phyloP scores from a whole-genome alignment of 2,797 vertebrate genomes.

The Odontamblyopus rebecca region DNA sequence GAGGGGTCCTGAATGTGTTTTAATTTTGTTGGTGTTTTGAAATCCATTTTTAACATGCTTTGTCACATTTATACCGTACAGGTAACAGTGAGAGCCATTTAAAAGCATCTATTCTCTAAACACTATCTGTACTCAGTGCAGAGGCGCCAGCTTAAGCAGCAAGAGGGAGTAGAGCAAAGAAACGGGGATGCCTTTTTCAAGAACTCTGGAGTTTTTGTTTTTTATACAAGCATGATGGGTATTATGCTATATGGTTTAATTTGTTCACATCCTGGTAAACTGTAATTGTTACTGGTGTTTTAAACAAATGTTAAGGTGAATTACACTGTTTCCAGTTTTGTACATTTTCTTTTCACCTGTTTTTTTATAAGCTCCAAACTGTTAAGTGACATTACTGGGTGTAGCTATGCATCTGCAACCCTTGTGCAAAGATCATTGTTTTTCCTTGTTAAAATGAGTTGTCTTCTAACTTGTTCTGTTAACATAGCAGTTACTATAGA shows the following conservation, averaged over 20 bases:
- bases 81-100: constrained; percentile 99
- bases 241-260: constrained; percentile 59
- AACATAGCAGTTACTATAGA: constrained; percentile 46
- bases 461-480: constrained; percentile 58
- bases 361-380: constrained; percentile 24
- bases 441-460: constrained; percentile 51
- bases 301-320: constrained; percentile 74
- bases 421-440: constrained; percentile 46
- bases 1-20: constrained; percentile 50
- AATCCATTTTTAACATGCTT: constrained; percentile 96
- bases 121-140: constrained; percentile 97
- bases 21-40: constrained; percentile 82
- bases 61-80: constrained; percentile 99
- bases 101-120: constrained; percentile 98
- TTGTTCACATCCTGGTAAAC: constrained; percentile 54
- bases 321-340: constrained; percentile 65
- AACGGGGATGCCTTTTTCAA: constrained; percentile 91
- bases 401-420: constrained; percentile 67
- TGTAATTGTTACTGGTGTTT: constrained; percentile 61
- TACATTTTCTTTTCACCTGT: constrained; percentile 89
- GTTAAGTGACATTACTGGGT: constrained; percentile 24
- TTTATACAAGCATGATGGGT: constrained; percentile 65
- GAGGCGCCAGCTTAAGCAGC: constrained; percentile 95
- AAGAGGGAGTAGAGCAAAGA: constrained; percentile 94
- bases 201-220: constrained; percentile 80